These are phyloP conservation scores for Melinaea marsaeus DNA, from an alignment of 2,888 invertebrate species.

Conservation along the genomic window DNA sequence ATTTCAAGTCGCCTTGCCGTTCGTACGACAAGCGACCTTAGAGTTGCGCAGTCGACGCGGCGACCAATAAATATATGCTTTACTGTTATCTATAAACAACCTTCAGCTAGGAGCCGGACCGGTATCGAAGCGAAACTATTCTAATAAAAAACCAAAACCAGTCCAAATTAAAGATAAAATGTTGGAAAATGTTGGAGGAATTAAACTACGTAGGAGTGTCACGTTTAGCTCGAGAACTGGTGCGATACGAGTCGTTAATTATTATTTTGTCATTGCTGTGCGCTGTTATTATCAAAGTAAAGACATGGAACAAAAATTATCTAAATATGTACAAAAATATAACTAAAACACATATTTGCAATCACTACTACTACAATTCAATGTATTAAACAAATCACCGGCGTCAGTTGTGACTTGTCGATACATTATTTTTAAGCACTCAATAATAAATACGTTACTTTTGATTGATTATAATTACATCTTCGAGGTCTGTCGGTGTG, in stretches of 20 bases:
- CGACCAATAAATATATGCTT: conserved; percentile 67
- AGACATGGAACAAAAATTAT: neutral
- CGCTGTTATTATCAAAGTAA: conserved; percentile 27
- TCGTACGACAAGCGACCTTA: conserved; percentile 54
- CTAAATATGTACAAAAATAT: too few relatives aligned
- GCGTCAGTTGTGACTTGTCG: conserved; percentile 13
- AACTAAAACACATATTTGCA: too few relatives aligned
- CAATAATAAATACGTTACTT: conserved; percentile 4
- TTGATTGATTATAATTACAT: neutral
- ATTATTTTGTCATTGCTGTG: conserved; percentile 10
- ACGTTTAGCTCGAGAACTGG: conserved; percentile 16
- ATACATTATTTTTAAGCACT: conserved; percentile 34
- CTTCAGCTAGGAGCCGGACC: conserved; percentile 64
- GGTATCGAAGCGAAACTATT: conserved; percentile 74
- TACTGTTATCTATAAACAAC: conserved; percentile 74
- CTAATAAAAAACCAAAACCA: conserved; percentile 73
- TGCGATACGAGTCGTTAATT: conserved; percentile 14
- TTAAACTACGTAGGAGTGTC: conserved; percentile 41
- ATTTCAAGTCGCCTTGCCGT: conserved; percentile 58
- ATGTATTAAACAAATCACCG: too few relatives aligned
- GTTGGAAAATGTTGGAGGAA: conserved; percentile 51
- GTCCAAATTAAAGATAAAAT: conserved; percentile 63
- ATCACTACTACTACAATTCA: too few relatives aligned
- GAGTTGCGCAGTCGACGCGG: conserved; percentile 58
- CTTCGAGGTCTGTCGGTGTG: neutral